These are phyloP conservation scores for Ficedula albicollis DNA, from an alignment of 2,797 vertebrate genomes.

Conservation along the genomic window DNA sequence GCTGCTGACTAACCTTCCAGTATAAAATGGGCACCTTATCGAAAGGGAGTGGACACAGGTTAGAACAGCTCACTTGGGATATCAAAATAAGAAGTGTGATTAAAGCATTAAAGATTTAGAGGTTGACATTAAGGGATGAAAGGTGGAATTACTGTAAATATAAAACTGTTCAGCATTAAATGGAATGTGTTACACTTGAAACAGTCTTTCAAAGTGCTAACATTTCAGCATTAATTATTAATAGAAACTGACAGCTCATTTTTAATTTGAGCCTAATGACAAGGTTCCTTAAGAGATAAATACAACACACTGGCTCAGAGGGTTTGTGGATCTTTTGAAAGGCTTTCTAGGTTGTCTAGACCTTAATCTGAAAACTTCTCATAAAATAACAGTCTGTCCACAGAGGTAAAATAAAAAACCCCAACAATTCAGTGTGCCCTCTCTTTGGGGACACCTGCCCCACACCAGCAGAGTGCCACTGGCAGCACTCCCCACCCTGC, in stretches of 20 bases:
- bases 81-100: conserved; percentile 76
- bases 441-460: background rate
- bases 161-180: conserved; percentile 77
- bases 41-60: conserved; percentile 62
- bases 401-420: background rate
- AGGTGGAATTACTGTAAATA: conserved; percentile 83
- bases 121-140: conserved; percentile 76
- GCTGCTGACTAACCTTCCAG: conserved; percentile 72
- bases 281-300: conserved; percentile 76
- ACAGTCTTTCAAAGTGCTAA: conserved; percentile 75
- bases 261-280: conserved; percentile 77
- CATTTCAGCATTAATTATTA: conserved; percentile 81
- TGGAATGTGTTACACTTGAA: conserved; percentile 73
- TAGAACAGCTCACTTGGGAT: conserved; percentile 71
- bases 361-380: conserved; percentile 7
- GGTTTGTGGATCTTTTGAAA: conserved; percentile 39
- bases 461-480: background rate
- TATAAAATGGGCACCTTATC: conserved; percentile 66
- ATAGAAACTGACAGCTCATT: conserved; percentile 76
- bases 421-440: background rate
- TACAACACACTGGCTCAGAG: conserved; percentile 36
- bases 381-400: background rate
- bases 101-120: conserved; percentile 82
- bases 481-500: background rate
- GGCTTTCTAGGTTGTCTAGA: background rate